Conservation (phyloP, 2,797 vertebrate species). For the Spinibarbus caldwelli region DNA sequence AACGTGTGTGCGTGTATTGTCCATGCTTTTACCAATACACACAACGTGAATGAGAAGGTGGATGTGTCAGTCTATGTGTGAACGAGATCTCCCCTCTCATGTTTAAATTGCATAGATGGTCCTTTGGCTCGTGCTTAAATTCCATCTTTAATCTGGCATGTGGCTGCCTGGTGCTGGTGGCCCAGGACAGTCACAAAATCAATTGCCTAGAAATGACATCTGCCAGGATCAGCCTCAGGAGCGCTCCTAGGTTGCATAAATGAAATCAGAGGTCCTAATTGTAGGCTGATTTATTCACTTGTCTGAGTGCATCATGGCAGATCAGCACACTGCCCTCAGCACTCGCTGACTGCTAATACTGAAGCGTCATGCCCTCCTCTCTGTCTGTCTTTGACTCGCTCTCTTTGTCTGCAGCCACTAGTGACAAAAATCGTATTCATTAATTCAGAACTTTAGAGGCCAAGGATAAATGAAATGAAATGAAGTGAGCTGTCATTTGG, state of each 20-base stretch:
- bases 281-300: slow-evolving; percentile 85
- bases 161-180: slow-evolving; percentile 71
- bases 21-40: slow-evolving; percentile 6
- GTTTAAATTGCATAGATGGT: slow-evolving; percentile 76
- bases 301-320: slow-evolving; percentile 73
- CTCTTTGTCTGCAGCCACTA: slow-evolving; percentile 71
- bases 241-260: slow-evolving; percentile 80
- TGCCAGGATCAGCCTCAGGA: slow-evolving; percentile 78
- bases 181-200: slow-evolving; percentile 81
- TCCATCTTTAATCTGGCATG: slow-evolving; percentile 78
- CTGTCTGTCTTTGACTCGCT: not conserved
- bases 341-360: slow-evolving; percentile 75
- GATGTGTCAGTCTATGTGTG: not conserved
- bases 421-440: slow-evolving; percentile 70
- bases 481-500: slow-evolving; percentile 79
- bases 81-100: slow-evolving; percentile 70
- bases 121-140: slow-evolving; percentile 76
- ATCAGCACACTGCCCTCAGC: slow-evolving; percentile 70
- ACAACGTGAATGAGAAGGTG: slow-evolving; percentile 1
- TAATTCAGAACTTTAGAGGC: slow-evolving; percentile 67
- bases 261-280: slow-evolving; percentile 84
- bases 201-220: slow-evolving; percentile 87
- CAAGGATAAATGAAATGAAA: slow-evolving; percentile 79
- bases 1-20: slow-evolving; percentile 39
- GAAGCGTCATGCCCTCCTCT: slow-evolving; percentile 60